Evolutionary conservation across 2,888 invertebrate genomes (phyloP).

Genomic region (Dioctria linearis): DNA sequence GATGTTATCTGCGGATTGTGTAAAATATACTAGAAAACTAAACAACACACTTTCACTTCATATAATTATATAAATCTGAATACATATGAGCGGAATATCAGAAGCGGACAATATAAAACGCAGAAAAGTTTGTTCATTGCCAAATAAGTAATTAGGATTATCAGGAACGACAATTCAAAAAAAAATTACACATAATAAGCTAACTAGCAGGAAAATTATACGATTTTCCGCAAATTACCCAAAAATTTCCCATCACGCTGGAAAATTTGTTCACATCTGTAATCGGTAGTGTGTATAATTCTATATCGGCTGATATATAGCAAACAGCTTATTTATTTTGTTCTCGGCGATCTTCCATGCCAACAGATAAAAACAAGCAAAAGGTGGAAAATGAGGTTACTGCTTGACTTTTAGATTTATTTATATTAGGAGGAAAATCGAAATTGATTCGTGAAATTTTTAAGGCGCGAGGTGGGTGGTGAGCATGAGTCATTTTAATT

Average conservation of each 20-base stretch:
- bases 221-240: not conserved
- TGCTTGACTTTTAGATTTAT: constrained; percentile 35
- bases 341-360: constrained; percentile 13
- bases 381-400: constrained; percentile 30
- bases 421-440: constrained; percentile 31
- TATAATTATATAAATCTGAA: too few species aligned
- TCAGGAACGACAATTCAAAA: not conserved
- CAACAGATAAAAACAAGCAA: constrained; percentile 7
- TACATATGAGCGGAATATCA: too few species aligned
- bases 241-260: not conserved
- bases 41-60: too few species aligned
- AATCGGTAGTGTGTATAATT: not conserved
- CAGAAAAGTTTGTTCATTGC: not conserved
- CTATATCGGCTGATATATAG: constrained; percentile 1
- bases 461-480: not conserved
- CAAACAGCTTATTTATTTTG: constrained; percentile 15
- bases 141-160: not conserved
- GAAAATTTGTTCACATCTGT: not conserved
- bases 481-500: not conserved
- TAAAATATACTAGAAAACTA: not conserved
- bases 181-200: not conserved
- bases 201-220: not conserved
- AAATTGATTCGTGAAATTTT: constrained; percentile 35
- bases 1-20: too few species aligned
- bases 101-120: not conserved